Base-by-base conservation (phyloP, 2,888 invertebrate genomes). In the Cantharis rufa region DNA sequence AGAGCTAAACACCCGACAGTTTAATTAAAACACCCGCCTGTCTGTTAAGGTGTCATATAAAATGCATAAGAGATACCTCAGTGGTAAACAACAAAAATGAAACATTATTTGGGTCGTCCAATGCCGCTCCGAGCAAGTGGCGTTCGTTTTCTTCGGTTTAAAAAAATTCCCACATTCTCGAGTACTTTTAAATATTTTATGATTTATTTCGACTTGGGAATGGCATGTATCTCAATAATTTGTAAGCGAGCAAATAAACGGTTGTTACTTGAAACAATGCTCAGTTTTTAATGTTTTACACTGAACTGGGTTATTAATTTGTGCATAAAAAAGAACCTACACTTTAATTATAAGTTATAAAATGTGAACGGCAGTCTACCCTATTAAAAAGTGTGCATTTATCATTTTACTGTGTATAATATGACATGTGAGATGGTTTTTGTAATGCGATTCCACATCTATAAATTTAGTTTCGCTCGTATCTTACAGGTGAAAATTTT, bases 1-100 rank as follows among this genome's bases (percentile, higher is more conserved):
- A 81, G 80, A 81, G 76, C 78, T 76, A 80, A 82, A 82, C 81
- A 83, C 78, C 81, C 78, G 82, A 83, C 82, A 81, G 81, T 80
- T 82, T 83, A 81, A 83, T 83, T 83, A 83, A 83, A 81, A 80
- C 75, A 77, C 80, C 70, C 79, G 80, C 73, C 79, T 77, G 80
- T 74, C 80, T 75, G 78, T 77, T 76, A n/a, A 66, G 74, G 78
- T 79, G 75, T 76, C 78, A 78, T 80, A 80, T 80, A 80, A 80
- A 80, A 75, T 77, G 77, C 68, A 66, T 73, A 78, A 74, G 71
- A 48, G 73, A 79, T 79, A 78, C 76, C 71, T 72, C 69, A 18
- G 72, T 66, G 48, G 28, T 48, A 48, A 69, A 68, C 70, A 32
- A 48, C 75, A 74, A 79, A 80, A 75, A 27, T 69, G 64, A 73